phyloP scores from a whole-genome alignment of 2,113 vertebrate species.

The Catagonus wagneri region DNA sequence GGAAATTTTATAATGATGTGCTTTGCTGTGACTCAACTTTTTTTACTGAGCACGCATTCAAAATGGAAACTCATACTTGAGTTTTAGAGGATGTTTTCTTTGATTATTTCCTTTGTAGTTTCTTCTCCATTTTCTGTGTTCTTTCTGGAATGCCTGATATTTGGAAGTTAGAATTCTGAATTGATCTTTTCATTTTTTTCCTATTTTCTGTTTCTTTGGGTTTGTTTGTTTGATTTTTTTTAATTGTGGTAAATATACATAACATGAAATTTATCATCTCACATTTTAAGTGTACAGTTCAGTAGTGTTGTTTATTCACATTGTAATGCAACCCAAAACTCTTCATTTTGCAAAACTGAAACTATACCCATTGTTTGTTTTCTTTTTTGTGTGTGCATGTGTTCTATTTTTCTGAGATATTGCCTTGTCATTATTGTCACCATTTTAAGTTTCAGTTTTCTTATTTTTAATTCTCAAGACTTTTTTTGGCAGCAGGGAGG shows the following conservation, averaged over 20 bases:
- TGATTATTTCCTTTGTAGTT: constrained; percentile 9
- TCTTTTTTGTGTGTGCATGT: background rate
- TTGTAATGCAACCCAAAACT: background rate
- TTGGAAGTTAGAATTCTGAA: constrained; percentile 22
- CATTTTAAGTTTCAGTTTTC: constrained; percentile 17
- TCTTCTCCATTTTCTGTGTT: background rate
- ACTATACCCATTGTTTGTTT: background rate
- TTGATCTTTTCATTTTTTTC: background rate
- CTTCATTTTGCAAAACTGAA: background rate
- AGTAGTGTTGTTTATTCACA: background rate
- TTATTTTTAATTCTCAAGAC: background rate
- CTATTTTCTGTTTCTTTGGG: background rate
- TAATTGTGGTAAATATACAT: background rate
- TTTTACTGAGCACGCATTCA: background rate
- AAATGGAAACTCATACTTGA: constrained; percentile 36
- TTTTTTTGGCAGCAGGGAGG: background rate
- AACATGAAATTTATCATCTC: background rate
- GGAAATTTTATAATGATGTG: constrained; percentile 18
- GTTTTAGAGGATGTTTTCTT: background rate
- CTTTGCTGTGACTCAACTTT: background rate
- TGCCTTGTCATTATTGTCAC: constrained; percentile 10
- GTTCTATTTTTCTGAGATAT: constrained; percentile 4
- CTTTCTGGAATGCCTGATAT: constrained; percentile 9
- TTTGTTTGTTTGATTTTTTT: constrained; percentile 30
- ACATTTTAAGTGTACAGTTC: background rate